Evolutionary conservation across 1,140 invertebrate species (phyloP).

Genomic region (Penaeus japonicus): DNA sequence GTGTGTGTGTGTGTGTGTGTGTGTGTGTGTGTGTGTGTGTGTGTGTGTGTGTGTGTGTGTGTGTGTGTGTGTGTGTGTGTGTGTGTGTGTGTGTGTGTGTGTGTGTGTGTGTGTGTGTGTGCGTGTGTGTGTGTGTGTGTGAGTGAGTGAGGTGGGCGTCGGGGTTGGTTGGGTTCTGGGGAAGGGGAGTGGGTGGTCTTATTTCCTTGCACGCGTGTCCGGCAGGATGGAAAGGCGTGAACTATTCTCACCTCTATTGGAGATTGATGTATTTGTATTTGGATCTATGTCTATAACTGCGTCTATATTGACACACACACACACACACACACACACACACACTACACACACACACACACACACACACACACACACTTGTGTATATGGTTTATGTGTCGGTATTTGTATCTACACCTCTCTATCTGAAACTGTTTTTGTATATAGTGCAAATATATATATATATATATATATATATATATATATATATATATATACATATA

Average conservation of each 20-base stretch:
- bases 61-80: neutral
- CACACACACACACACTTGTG: neutral
- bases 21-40: neutral
- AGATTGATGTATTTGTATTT: neutral
- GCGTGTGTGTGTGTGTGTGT: neutral
- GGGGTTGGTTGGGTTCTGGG: no score
- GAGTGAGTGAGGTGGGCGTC: no score
- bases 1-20: neutral
- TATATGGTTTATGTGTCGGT: neutral
- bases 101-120: neutral
- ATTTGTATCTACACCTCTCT: no score
- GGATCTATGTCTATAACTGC: neutral
- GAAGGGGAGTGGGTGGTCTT: no score
- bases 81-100: neutral
- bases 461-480: no score
- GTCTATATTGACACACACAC: neutral
- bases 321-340: neutral
- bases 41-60: neutral
- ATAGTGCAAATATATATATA: no score
- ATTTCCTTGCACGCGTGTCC: no score
- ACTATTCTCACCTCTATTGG: neutral
- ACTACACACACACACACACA: neutral
- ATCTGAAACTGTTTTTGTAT: no score
- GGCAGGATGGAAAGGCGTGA: no score
- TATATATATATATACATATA: no score